Percentiles rank a stretch among this genome's conserved stretches.
These are phyloP conservation scores for Strigamia maritima DNA, from an alignment of 2,888 invertebrate genomes.

Conservation along the genomic window DNA sequence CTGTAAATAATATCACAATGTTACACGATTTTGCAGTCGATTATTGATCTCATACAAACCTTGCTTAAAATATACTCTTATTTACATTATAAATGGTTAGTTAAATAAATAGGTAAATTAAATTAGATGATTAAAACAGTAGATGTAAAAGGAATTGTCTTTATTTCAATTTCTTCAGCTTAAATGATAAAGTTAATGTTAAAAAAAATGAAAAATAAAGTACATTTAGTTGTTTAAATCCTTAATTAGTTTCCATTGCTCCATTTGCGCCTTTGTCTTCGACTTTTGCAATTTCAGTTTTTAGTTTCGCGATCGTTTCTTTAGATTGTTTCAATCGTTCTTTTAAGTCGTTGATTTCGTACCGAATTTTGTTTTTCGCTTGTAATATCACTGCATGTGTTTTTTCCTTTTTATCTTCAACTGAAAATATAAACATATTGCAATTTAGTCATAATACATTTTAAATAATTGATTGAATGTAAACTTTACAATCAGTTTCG, in stretches of 20 bases:
- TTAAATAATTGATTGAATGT: background rate
- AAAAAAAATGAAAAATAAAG: too few relatives aligned
- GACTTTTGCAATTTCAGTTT: slow-evolving; percentile 45
- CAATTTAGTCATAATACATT: background rate
- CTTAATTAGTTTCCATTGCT: background rate
- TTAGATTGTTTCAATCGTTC: slow-evolving; percentile 78
- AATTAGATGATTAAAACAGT: background rate
- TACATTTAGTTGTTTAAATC: too few relatives aligned
- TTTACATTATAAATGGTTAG: too few relatives aligned
- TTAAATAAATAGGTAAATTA: too few relatives aligned
- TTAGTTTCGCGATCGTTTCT: slow-evolving; percentile 68
- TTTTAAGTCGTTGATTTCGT: slow-evolving; percentile 78
- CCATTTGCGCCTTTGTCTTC: slow-evolving; percentile 38
- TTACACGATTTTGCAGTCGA: too few relatives aligned
- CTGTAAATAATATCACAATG: too few relatives aligned
- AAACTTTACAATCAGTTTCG: slow-evolving; percentile 74
- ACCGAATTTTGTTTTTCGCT: slow-evolving; percentile 75
- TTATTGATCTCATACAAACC: too few relatives aligned
- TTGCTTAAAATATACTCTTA: too few relatives aligned
- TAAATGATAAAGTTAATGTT: background rate
- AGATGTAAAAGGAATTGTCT: background rate
- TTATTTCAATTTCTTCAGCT: background rate
- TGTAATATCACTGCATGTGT: slow-evolving; percentile 71
- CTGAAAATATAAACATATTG: slow-evolving; percentile 58
- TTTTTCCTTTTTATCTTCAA: slow-evolving; percentile 82